Conservation (phyloP, 2,888 invertebrate genomes). For the Eurois occulta region DNA sequence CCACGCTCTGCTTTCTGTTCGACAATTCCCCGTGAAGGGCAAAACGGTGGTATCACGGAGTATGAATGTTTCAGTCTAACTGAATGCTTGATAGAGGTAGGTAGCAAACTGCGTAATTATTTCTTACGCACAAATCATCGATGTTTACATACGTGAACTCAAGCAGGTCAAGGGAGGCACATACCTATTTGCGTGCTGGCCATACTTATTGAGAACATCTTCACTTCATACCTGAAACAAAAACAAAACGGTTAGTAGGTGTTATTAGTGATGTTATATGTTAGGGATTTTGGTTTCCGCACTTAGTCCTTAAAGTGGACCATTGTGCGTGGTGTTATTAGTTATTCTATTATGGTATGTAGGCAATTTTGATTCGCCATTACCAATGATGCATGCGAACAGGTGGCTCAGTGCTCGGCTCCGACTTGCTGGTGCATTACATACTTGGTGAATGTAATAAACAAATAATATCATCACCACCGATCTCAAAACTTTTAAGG, state of each 20-base stretch:
- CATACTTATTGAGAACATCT: not conserved
- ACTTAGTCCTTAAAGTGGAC: too few relatives aligned
- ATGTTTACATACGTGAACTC: not conserved
- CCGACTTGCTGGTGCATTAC: not conserved
- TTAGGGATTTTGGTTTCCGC: too few relatives aligned
- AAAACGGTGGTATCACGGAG: not conserved
- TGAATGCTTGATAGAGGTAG: not conserved
- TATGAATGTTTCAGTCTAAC: not conserved
- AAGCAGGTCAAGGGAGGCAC: not conserved
- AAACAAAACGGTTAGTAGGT: not conserved
- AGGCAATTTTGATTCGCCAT: not conserved
- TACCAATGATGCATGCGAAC: not conserved
- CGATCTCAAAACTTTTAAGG: not conserved
- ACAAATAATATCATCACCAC: too few relatives aligned
- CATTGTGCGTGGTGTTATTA: too few relatives aligned
- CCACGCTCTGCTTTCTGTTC: not conserved
- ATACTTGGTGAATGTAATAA: too few relatives aligned
- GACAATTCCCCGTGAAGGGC: not conserved
- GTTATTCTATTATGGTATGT: not conserved
- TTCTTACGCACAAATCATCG: not conserved
- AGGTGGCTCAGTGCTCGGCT: not conserved
- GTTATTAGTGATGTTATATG: too few relatives aligned
- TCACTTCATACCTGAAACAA: slow-evolving; percentile 8
- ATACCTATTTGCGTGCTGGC: not conserved
- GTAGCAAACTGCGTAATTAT: too few relatives aligned